Base-by-base conservation (phyloP, 2,113 vertebrate genomes). In the Camelus bactrianus region DNA sequence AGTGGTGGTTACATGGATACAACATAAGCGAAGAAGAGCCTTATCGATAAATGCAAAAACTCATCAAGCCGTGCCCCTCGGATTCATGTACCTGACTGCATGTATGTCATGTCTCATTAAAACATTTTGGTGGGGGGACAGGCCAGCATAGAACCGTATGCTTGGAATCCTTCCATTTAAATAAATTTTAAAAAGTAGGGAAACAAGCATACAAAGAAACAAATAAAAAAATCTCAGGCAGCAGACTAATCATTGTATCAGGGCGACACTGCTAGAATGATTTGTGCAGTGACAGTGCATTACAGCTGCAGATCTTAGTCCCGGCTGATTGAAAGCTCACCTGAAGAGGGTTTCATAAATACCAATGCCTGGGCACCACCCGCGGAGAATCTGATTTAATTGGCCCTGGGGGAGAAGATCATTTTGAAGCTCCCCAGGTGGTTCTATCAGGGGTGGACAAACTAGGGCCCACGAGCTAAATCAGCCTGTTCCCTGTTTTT, bases 291-390 rank as follows among this genome's bases (percentile, higher is more conserved):
- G 30, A 76, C 1, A 22, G 62, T 1, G 20, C 20, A 17, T 15
- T 30, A 26, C 2, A 4, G n/a, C 19, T 1, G 2, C 50, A n/a
- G 10, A 28, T 42, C 82, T 84, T 93, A 60, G 79, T 86, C 86
- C 60, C 5, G 8, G 42, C 46, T 58, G 26, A 62, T 2, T 19
- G 72, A 50, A 94, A 89, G 42, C 50, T 48, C 95, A 76, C 26
- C 54, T 16, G 48, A 67, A 93, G 77, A 72, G 86, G 42, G 89
- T 91, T 93, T 22, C 22, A 54, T 35, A 89, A 81, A 81, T 17
- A 48, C 46, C 56, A n/a, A 1, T 3, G 62, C 22, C 65, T 38
- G 79, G 38, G n/a, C 4, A 79, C 79, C n/a, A n/a, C 56, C 85
- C 42, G 56, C 9, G 2, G 83, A 79, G 87, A 89, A 46, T 26